Evolutionary conservation across 2,113 vertebrate species (phyloP), one percentile per base, ranked within the genome.

Genomic region (Trichomycterus rosablanca): DNA sequence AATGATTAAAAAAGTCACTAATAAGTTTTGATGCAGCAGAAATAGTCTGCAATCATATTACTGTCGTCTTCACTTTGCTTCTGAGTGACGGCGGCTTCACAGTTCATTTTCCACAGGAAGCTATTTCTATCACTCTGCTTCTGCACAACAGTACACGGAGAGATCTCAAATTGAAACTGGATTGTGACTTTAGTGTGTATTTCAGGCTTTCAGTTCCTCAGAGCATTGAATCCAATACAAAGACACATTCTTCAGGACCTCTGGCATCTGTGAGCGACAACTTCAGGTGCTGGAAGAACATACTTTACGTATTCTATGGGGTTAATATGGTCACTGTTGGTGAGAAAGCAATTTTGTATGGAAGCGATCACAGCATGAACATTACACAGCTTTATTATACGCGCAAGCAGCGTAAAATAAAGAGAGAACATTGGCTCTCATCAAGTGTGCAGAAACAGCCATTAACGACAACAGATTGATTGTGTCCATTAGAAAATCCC

Each of bases 1-100:
- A 45, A 59, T 34, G 18, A 59, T 46, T 59, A 59, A 34, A 59
- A 18, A 20, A 59, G 26, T 14, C 56, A 59, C 16, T 59, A 45
- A 46, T 20, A 59, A 59, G 42, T 34, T n/a, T 11, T 45, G 56
- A 44, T 45, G 40, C 23, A 30, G 40, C 56, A 59, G 28, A 30
- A 46, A 46, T 46, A 45, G 52, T 34, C 56, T 46, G 20, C 28
- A 34, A 45, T 59, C 56, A 59, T 46, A 59, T 46, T 24, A 34
- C 26, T 59, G 56, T 45, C 43, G 45, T 20, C 10, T 46, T 46
- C 43, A 5, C 28, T 45, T 59, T 34, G 42, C 56, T 46, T 46
- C 42, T 20, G 16, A 59, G 22, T 34, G 56, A 46, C 56, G 34
- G 56, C 19, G 34, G 18, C 42, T 59, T 45, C 40, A 59, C 42